Evolutionary conservation across 37 sponge, comb jelly and placozoan genomes (phyloP).

Genomic region (Diacarnus erythraeanus): DNA sequence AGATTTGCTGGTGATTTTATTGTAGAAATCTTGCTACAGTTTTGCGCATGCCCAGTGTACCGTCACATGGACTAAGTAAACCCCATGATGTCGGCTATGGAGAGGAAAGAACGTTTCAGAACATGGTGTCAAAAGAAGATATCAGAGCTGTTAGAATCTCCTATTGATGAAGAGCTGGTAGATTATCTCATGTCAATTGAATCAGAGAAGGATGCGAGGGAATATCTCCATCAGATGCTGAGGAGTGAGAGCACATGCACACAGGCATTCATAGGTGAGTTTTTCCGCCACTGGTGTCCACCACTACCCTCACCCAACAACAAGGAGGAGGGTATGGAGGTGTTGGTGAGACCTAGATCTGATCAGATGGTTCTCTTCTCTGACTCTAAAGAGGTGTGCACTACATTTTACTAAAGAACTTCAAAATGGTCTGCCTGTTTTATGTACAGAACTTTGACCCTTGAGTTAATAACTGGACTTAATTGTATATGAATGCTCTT

Average conservation of each 20-base stretch:
- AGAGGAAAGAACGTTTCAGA: neutral
- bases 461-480: no score
- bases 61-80: neutral
- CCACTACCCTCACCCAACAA: neutral
- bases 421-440: no score
- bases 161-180: conserved; percentile 31
- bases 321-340: conserved; percentile 1
- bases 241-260: neutral
- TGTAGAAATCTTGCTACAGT: no score
- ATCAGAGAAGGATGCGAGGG: conserved; percentile 37
- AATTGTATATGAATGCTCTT: no score
- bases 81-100: neutral
- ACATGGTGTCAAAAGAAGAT: conserved; percentile 52
- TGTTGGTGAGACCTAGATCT: conserved; percentile 13
- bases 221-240: conserved; percentile 48
- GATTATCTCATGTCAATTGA: conserved; percentile 69
- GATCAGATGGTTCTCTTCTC: conserved; percentile 40
- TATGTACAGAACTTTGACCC: no score
- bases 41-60: neutral
- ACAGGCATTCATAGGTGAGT: conserved; percentile 22
- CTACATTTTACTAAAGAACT: no score
- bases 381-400: conserved; percentile 6
- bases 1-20: no score
- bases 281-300: conserved; percentile 38
- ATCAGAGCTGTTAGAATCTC: conserved; percentile 22